These are phyloP conservation scores for Cheilosia urbana DNA, from an alignment of 2,888 invertebrate genomes.

Conservation along the genomic window DNA sequence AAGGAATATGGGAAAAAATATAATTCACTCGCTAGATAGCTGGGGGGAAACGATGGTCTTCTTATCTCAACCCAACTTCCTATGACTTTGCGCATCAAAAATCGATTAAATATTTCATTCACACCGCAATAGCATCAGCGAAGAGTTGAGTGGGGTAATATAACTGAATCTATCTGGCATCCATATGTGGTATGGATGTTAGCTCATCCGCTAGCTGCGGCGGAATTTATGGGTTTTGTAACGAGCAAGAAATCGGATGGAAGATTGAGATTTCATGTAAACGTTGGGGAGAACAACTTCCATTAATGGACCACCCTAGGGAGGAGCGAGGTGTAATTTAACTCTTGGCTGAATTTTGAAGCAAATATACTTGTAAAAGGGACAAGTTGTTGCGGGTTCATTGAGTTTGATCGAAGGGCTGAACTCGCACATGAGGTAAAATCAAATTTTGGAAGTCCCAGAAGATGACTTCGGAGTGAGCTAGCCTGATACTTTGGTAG, in stretches of 20 bases:
- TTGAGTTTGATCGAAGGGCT: no score
- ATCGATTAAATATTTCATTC: conserved; percentile 71
- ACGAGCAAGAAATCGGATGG: conserved; percentile 47
- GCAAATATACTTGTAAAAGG: conserved; percentile 2
- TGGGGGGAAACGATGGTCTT: conserved; percentile 19
- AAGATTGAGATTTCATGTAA: conserved; percentile 52
- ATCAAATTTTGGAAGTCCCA: no score
- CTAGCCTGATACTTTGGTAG: no score
- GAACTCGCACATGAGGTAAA: no score
- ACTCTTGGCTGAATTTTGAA: neutral
- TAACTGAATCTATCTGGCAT: conserved; percentile 17
- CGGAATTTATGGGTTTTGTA: conserved; percentile 56
- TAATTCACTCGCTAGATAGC: conserved; percentile 38
- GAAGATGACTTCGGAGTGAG: no score
- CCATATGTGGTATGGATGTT: conserved; percentile 25
- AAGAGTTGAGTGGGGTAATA: neutral
- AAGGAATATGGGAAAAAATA: conserved; percentile 16
- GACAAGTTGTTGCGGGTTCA: no score
- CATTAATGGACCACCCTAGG: conserved; percentile 28
- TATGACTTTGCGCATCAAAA: conserved; percentile 72
- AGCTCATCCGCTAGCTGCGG: conserved; percentile 33
- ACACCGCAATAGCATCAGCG: conserved; percentile 18
- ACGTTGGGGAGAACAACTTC: conserved; percentile 37
- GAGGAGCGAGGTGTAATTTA: neutral
- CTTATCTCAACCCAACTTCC: conserved; percentile 61